Evolutionary conservation across 2,113 vertebrate genomes (phyloP).

Genomic region (Apteryx owenii): DNA sequence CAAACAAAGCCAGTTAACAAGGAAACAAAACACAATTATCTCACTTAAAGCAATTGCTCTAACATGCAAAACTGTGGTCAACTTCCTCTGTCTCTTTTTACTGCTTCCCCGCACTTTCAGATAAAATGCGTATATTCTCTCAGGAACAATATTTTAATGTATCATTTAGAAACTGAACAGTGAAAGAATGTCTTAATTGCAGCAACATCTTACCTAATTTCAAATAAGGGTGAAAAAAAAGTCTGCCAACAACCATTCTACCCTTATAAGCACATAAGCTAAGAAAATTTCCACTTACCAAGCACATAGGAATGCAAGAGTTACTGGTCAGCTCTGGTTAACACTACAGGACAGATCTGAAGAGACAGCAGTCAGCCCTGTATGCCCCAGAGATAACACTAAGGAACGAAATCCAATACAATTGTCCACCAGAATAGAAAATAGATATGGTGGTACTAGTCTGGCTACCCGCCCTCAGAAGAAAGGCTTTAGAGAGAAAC

Average conservation of each 20-base stretch:
- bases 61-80: neutral
- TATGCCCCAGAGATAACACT: neutral
- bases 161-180: neutral
- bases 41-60: neutral
- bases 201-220: neutral
- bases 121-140: neutral
- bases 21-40: neutral
- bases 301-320: neutral
- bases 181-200: neutral
- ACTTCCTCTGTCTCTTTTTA: neutral
- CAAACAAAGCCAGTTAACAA: constrained; percentile 6
- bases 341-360: neutral
- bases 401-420: neutral
- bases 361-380: neutral
- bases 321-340: neutral
- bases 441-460: neutral
- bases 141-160: neutral
- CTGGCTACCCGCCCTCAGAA: neutral
- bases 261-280: neutral
- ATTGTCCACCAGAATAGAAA: neutral
- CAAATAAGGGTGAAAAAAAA: neutral
- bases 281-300: neutral
- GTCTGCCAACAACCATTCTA: neutral
- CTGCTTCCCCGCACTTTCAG: neutral
- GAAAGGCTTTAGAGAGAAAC: neutral